Base-by-base conservation (phyloP, 2,113 vertebrate species). In the Xiphophorus couchianus region DNA sequence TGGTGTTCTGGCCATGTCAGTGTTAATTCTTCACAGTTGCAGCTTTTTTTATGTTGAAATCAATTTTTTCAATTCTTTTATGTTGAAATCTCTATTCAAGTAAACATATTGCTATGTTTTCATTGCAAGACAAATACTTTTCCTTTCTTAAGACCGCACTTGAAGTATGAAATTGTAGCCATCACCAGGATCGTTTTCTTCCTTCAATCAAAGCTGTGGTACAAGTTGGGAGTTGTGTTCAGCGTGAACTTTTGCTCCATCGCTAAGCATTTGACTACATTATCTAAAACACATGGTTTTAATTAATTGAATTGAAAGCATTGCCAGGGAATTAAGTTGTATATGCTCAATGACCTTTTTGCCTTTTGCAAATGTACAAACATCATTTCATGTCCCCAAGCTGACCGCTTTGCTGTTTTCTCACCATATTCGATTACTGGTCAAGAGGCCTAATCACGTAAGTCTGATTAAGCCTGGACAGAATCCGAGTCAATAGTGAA, bases 281-380 rank as follows among this genome's bases (percentile, higher is more conserved):
- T 75, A 82, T 85, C 80, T 78, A 76, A 72, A 76, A 67, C 30
- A 64, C 76, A 44, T 63, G 54, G 65, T 66, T 65, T 35, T 73
- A 79, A 81, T 69, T 79, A 82, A 84, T 54, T 83, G 84, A 78
- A 70, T 19, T 33, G 51, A 67, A 77, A 76, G 80, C 63, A 78
- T 62, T 77, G 78, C 73, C 65, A 63, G 76, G 80, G 69, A 71
- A 73, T 78, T 78, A 62, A 80, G 76, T 66, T 27, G 60, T 76
- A 71, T 68, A 54, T 76, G 84, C 88, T 60, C 35, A 14, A 15
- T 60, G 64, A 85, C 81, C 85, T 3, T 5, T 80, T 72, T 37
- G 1, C 63, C 69, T 68, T 33, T 76, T 35, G 58, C 15, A 15
- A 42, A 44, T 51, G 64, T 12, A 4, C 76, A 83, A 83, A 74